Percentiles rank a stretch among this genome's conserved stretches.
These are phyloP conservation scores for Limonius californicus DNA, from an alignment of 1,140 invertebrate species.

Conservation along the genomic window DNA sequence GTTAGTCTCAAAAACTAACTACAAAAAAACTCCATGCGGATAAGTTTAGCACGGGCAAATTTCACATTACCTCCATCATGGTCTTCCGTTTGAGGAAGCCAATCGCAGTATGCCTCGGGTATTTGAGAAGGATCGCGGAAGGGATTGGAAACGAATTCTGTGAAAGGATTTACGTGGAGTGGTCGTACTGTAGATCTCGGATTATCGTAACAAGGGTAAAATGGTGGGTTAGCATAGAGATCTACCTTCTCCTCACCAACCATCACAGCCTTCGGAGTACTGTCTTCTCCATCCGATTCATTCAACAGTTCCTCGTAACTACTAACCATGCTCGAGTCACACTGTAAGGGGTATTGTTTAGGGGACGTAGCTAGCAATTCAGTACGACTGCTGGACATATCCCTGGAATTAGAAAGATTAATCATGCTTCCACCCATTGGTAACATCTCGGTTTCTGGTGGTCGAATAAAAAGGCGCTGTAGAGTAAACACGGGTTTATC, in stretches of 20 bases:
- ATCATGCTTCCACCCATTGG: slow-evolving; percentile 16
- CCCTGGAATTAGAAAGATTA: slow-evolving; percentile 15
- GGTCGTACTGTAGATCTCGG: slow-evolving; percentile 1
- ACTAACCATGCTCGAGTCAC: slow-evolving; percentile 18
- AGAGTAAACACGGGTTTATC: slow-evolving; percentile 40
- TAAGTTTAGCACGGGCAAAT: slow-evolving; percentile 31
- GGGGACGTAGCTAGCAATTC: slow-evolving; percentile 39
- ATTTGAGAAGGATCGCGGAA: slow-evolving; percentile 20
- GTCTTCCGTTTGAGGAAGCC: slow-evolving; percentile 36
- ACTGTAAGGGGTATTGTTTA: slow-evolving; percentile 39
- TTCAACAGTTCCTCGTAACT: background rate
- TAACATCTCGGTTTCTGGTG: slow-evolving; percentile 3
- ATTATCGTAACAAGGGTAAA: slow-evolving; percentile 37
- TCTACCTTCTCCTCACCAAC: slow-evolving; percentile 25
- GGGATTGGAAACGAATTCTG: slow-evolving; percentile 19
- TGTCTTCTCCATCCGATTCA: slow-evolving; percentile 2
- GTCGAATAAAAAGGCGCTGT: slow-evolving; percentile 40
- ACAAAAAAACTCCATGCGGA: slow-evolving; percentile 40
- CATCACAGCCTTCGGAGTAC: background rate
- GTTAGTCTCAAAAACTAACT: slow-evolving; percentile 32
- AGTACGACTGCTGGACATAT: slow-evolving; percentile 27
- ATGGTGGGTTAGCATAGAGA: slow-evolving; percentile 40
- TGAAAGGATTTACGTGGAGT: slow-evolving; percentile 19
- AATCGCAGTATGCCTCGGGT: slow-evolving; percentile 45
- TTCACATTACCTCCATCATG: slow-evolving; percentile 41